Evolutionary conservation across 1,140 invertebrate species (phyloP).

Genomic region (Drosophila sp.): DNA sequence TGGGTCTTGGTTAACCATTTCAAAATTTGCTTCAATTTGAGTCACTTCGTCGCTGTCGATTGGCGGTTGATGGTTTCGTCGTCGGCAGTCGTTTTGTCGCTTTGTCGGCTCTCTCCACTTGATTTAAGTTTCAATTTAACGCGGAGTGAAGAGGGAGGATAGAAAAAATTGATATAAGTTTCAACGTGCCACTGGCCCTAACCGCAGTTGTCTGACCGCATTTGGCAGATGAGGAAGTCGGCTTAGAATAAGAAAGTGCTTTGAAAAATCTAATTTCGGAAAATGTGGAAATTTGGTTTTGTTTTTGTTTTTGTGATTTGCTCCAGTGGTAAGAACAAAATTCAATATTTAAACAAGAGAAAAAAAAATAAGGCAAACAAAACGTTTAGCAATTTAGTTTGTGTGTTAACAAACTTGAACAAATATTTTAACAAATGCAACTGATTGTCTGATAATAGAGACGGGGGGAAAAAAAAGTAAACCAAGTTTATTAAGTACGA

Average conservation of each 20-base stretch:
- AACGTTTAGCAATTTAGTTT: not conserved
- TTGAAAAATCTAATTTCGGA: not conserved
- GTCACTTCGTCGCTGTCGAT: slow-evolving; percentile 11
- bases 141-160: not conserved
- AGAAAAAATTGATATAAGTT: slow-evolving; percentile 11
- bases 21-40: slow-evolving; percentile 14
- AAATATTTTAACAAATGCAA: slow-evolving; percentile 7
- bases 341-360: not conserved
- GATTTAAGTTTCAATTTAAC: slow-evolving; percentile 8
- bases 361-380: not conserved
- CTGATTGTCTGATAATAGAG: slow-evolving; percentile 4
- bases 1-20: slow-evolving; percentile 7
- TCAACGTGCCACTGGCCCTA: slow-evolving; percentile 6
- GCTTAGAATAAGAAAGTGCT: slow-evolving; percentile 5
- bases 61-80: slow-evolving; percentile 10
- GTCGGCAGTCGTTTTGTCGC: slow-evolving; percentile 2
- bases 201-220: slow-evolving; percentile 11
- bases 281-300: slow-evolving; percentile 4
- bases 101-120: slow-evolving; percentile 9
- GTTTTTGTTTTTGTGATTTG: slow-evolving; percentile 1
- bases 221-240: slow-evolving; percentile 10
- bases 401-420: not conserved
- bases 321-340: not conserved
- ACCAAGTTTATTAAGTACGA: not conserved
- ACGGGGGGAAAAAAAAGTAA: not conserved